Conservation (phyloP, 2,797 vertebrate genomes). For the Microctenopoma stevenorrisi region DNA sequence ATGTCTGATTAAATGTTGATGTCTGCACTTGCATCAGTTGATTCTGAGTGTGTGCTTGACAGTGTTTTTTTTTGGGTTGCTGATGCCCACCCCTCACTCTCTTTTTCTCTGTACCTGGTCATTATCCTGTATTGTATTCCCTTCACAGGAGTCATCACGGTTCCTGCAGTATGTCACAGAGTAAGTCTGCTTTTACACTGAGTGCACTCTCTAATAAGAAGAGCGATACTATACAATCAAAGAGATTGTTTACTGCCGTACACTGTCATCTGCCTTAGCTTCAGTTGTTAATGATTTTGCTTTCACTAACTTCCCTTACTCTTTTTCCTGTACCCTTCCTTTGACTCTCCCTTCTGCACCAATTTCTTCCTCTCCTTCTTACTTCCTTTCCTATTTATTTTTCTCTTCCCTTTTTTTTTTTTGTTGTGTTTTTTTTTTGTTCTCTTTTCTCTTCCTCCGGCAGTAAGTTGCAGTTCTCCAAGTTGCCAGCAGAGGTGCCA, state of each 20-base stretch:
- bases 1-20: slow-evolving; percentile 24
- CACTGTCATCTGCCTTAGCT: slow-evolving; percentile 40
- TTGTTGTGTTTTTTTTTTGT: not conserved
- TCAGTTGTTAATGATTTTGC: not conserved
- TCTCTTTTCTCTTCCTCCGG: not conserved
- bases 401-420: not conserved
- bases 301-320: not conserved
- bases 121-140: slow-evolving; percentile 58
- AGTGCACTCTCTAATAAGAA: slow-evolving; percentile 51
- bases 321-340: not conserved
- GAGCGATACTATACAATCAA: slow-evolving; percentile 43
- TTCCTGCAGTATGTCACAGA: slow-evolving; percentile 92
- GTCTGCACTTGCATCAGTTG: slow-evolving; percentile 17
- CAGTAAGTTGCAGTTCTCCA: slow-evolving; percentile 87
- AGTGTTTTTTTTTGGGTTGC: slow-evolving; percentile 6
- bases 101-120: slow-evolving; percentile 37
- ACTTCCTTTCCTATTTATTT: not conserved
- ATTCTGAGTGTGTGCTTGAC: slow-evolving; percentile 26
- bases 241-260: slow-evolving; percentile 44
- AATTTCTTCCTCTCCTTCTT: not conserved
- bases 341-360: not conserved
- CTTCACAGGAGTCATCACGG: slow-evolving; percentile 89
- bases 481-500: slow-evolving; percentile 86
- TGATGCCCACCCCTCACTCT: slow-evolving; percentile 16
- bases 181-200: slow-evolving; percentile 72